Evolutionary conservation across 2,113 vertebrate genomes (phyloP), one percentile per base, ranked within the genome.

Genomic region (Crotophaga sulcirostris): DNA sequence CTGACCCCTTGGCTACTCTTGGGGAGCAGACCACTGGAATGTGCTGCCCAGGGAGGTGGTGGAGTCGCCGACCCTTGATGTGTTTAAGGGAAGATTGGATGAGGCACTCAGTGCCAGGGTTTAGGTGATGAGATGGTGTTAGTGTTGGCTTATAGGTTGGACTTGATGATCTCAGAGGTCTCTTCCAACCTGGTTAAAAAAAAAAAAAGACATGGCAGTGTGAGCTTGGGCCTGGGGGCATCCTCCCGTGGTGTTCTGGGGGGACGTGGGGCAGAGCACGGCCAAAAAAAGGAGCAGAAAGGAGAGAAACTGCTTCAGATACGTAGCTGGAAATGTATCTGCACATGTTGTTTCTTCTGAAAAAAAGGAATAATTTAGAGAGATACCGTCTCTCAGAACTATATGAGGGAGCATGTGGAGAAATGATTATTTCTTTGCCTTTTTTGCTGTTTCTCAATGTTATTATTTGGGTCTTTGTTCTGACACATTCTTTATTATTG

Each of bases 401-500:
- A 2, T 18, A 10, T 0, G 4, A 72, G 42, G 56, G 40, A 75
- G 62, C 45, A 7, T n/a, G n/a, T 56, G 72, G 67, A 55, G 51
- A 83, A 92, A 23, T 47, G 0, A 63, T 88, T 86, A 47, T 86
- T 84, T 58, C 55, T 55, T 69, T 77, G 83, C n/a, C 67, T 74
- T 81, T 75, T 62, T 68, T 69, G 15, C 78, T 4, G 25, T 77
- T 77, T 29, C 94, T 92, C 9, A 1, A 2, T 74, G 83, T 83
- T 78, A 67, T 74, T 81, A 47, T 94, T 88, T 51, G 86, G 63
- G 63, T 17, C 88, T 92, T 96, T 94, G 90, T 94, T 93, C 86
- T 90, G 79, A 52, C 55, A 18, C 28, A 3, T 55, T 88, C 56
- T 42, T 34, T 63, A 45, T 86, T 89, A 63, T 84, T 88, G 73